A percentile compares a stretch with the other conserved stretches of the same genome.
Conservation (phyloP, 2,888 invertebrate species). For the Xylota segnis region DNA sequence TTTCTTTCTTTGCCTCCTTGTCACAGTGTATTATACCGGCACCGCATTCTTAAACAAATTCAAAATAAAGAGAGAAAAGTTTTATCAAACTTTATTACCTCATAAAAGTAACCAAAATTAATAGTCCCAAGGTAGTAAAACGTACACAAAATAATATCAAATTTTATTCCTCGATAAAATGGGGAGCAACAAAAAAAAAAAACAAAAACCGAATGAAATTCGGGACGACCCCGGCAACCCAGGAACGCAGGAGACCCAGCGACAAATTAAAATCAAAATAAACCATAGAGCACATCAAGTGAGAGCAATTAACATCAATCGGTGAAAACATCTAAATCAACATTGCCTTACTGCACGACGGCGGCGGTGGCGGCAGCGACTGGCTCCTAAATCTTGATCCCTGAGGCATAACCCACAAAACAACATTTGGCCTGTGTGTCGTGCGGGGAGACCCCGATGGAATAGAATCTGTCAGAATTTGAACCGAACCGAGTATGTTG, state of each 20-base stretch:
- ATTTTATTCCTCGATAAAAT: slow-evolving; percentile 50
- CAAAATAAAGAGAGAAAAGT: slow-evolving; percentile 37
- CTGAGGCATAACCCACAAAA: slow-evolving; percentile 51
- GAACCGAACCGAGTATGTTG: slow-evolving; percentile 59
- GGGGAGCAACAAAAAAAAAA: too few relatives aligned
- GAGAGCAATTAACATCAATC: slow-evolving; percentile 76
- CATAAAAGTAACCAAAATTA: slow-evolving; percentile 74
- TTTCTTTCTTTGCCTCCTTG: not conserved
- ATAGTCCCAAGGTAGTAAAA: slow-evolving; percentile 71
- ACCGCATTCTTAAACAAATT: slow-evolving; percentile 30
- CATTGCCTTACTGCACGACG: slow-evolving; percentile 31
- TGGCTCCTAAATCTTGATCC: slow-evolving; percentile 63
- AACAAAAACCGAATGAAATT: not conserved
- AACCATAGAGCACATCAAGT: slow-evolving; percentile 73
- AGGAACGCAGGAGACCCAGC: slow-evolving; percentile 44
- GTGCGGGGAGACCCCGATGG: slow-evolving; percentile 44
- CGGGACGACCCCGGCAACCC: not conserved
- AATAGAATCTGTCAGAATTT: slow-evolving; percentile 60
- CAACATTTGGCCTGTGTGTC: slow-evolving; percentile 65
- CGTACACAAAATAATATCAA: slow-evolving; percentile 69
- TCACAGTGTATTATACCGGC: not conserved
- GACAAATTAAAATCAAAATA: slow-evolving; percentile 76
- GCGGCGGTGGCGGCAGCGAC: not conserved
- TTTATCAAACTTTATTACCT: slow-evolving; percentile 64
- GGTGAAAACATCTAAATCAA: slow-evolving; percentile 77